phyloP scores from a whole-genome alignment of 2,113 vertebrate species.

The cat (Felis catus) region DNA sequence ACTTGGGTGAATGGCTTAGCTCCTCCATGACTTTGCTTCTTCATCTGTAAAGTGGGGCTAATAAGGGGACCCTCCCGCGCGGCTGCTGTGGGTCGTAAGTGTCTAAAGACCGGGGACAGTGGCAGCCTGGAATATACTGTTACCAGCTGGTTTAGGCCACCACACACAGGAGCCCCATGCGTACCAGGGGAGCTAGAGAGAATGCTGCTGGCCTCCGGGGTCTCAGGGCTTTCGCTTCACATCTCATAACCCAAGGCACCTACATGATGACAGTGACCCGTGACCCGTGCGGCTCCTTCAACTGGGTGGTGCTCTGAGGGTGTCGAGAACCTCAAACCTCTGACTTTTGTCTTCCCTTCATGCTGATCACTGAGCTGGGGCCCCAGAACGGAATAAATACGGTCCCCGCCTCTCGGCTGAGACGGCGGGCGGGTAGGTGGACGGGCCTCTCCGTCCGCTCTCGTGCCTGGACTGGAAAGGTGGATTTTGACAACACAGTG shows the following conservation, averaged over 20 bases:
- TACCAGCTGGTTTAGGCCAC: not conserved
- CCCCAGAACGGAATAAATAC: too few relatives aligned
- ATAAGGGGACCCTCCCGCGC: not conserved
- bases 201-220: not conserved
- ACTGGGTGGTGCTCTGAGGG: too few relatives aligned
- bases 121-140: not conserved
- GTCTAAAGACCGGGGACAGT: not conserved
- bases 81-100: not conserved
- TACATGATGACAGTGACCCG: not conserved
- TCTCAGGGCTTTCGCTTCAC: not conserved
- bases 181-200: not conserved
- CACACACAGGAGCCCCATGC: too few relatives aligned
- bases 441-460: too few relatives aligned
- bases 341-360: not conserved
- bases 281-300: not conserved
- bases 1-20: not conserved
- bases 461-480: not conserved
- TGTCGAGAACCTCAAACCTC: not conserved
- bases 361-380: not conserved
- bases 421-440: fast-evolving
- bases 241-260: not conserved
- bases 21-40: not conserved
- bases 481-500: not conserved
- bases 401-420: not conserved
- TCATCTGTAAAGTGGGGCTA: not conserved